Percentiles rank a stretch among this genome's conserved stretches.
Conservation (phyloP, 2,888 invertebrate species). For the Phymatocera aterrima region DNA sequence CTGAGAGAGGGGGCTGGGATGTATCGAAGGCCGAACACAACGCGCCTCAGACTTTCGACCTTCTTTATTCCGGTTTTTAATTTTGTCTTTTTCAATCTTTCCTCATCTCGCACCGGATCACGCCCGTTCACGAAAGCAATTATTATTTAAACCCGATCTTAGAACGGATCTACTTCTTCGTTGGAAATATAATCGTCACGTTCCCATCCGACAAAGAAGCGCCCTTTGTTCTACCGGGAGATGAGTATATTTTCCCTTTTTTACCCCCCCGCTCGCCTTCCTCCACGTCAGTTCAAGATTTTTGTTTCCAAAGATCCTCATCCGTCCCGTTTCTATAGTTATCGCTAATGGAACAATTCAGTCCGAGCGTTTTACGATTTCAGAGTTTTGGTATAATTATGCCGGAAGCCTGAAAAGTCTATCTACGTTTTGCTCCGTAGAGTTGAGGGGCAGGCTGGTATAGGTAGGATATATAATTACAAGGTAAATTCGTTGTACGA, state of each 20-base stretch:
- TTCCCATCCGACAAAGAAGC: not conserved
- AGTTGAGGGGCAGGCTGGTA: constrained; percentile 1
- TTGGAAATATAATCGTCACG: not conserved
- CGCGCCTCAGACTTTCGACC: not conserved
- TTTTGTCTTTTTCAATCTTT: constrained; percentile 51
- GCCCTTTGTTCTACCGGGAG: not conserved
- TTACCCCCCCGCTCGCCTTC: not conserved
- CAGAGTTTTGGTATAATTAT: constrained; percentile 21
- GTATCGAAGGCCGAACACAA: not conserved
- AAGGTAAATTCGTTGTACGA: not conserved
- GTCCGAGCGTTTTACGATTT: not conserved
- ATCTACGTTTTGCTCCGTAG: not conserved
- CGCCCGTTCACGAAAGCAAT: constrained; percentile 21
- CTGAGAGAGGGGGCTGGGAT: not conserved
- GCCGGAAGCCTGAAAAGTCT: constrained; percentile 30
- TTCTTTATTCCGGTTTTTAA: constrained; percentile 34
- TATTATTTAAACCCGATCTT: constrained; percentile 26
- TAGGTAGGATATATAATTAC: too few relatives aligned
- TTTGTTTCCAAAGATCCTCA: too few relatives aligned
- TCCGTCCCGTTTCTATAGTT: too few relatives aligned
- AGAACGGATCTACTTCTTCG: constrained; percentile 11
- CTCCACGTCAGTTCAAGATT: too few relatives aligned
- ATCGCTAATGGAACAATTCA: not conserved
- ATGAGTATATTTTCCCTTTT: not conserved
- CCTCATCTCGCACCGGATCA: constrained; percentile 35